Percentiles rank a stretch among this genome's conserved stretches.
phyloP scores from a whole-genome alignment of 2,888 invertebrate species.

The Papilio elwesi region DNA sequence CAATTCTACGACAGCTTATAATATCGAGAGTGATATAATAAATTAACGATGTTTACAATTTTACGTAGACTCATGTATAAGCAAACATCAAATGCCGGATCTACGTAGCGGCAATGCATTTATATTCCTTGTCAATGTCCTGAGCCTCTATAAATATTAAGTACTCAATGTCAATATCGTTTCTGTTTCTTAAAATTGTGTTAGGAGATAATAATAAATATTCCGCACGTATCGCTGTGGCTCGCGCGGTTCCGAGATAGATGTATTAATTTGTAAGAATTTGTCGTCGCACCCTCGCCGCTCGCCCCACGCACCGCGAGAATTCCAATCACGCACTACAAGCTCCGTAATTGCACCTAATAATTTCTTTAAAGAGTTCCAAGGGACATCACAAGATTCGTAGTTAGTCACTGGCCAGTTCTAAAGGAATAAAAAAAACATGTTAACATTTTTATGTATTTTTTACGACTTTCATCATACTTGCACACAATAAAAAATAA shows the following conservation, averaged over 20 bases:
- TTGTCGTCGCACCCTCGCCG: slow-evolving; percentile 79
- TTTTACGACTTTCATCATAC: slow-evolving; percentile 46
- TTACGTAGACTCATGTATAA: no score
- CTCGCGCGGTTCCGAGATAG: slow-evolving; percentile 70
- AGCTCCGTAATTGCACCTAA: slow-evolving; percentile 83
- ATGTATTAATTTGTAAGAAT: slow-evolving; percentile 85
- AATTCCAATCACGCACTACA: slow-evolving; percentile 84
- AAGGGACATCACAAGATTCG: slow-evolving; percentile 34
- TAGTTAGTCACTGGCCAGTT: slow-evolving; percentile 33
- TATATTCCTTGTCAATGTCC: slow-evolving; percentile 1
- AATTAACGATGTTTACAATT: no score
- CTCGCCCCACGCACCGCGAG: slow-evolving; percentile 55
- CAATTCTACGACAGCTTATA: no score
- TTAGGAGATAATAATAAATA: slow-evolving; percentile 72
- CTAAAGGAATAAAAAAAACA: slow-evolving; percentile 32
- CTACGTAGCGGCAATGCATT: neutral
- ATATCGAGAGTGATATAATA: no score
- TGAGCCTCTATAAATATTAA: slow-evolving; percentile 37
- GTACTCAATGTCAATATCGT: slow-evolving; percentile 62
- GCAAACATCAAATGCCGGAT: neutral
- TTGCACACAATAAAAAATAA: slow-evolving; percentile 53
- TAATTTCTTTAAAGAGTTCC: slow-evolving; percentile 81
- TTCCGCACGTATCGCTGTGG: slow-evolving; percentile 75
- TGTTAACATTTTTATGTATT: slow-evolving; percentile 26
- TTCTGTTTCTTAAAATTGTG: slow-evolving; percentile 56